Percentiles rank a stretch among this genome's conserved stretches.
Conservation (phyloP, 2,113 vertebrate species). For the Chaetodon trifascialis region DNA sequence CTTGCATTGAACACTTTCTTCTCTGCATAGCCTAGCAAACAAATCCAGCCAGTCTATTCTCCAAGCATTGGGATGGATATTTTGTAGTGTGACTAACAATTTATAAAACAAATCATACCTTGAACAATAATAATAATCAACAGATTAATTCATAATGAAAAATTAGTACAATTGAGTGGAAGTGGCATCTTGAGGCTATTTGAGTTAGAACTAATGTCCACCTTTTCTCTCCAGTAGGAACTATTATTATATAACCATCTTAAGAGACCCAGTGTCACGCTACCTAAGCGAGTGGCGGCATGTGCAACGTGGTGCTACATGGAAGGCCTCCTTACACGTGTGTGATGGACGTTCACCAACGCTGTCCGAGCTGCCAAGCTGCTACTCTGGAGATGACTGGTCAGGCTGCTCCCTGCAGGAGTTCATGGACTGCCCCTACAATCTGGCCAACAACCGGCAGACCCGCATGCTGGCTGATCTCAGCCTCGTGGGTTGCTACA, state of each 20-base stretch:
- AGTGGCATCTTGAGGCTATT: neutral
- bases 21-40: neutral
- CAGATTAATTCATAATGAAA: neutral
- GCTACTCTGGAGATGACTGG: slow-evolving; percentile 96
- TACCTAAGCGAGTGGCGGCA: slow-evolving; percentile 98
- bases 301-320: slow-evolving; percentile 95
- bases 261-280: slow-evolving; percentile 95
- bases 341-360: slow-evolving; percentile 95
- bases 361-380: slow-evolving; percentile 93
- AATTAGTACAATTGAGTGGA: neutral
- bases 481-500: slow-evolving; percentile 97
- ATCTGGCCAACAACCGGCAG: slow-evolving; percentile 97
- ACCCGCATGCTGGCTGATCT: slow-evolving; percentile 97
- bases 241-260: slow-evolving; percentile 98
- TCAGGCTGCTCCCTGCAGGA: slow-evolving; percentile 94
- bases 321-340: slow-evolving; percentile 96
- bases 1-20: neutral
- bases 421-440: slow-evolving; percentile 97
- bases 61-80: neutral
- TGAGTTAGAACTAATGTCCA: neutral
- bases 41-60: neutral
- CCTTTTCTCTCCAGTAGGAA: slow-evolving; percentile 83
- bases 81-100: neutral
- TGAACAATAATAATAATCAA: neutral
- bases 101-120: neutral